phyloP scores from a whole-genome alignment of 1,140 invertebrate genomes.

The Zaprionus tsacasi region DNA sequence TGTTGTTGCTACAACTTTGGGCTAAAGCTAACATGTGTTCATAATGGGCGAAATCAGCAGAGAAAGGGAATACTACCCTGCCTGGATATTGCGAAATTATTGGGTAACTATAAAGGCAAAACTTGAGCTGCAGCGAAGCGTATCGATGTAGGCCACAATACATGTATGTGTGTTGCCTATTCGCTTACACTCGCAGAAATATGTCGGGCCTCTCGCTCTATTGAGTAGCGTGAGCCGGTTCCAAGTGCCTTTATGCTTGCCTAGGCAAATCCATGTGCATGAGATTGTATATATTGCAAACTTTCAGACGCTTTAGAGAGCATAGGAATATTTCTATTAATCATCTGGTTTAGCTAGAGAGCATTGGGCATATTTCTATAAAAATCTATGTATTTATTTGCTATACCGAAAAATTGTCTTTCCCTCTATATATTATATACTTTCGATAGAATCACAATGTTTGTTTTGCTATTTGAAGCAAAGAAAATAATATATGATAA shows the following conservation, averaged over 20 bases:
- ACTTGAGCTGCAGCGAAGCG: background rate
- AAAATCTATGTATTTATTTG: too few relatives aligned
- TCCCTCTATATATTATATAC: too few relatives aligned
- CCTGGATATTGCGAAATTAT: background rate
- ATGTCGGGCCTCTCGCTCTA: background rate
- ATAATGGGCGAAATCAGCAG: background rate
- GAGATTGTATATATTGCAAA: background rate
- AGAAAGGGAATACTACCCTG: background rate
- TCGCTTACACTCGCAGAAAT: slow-evolving; percentile 8
- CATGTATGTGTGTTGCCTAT: slow-evolving; percentile 9
- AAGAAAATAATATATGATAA: too few relatives aligned
- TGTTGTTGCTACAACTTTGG: slow-evolving; percentile 24
- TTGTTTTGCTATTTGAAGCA: background rate
- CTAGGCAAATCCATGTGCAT: background rate
- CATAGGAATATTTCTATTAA: background rate
- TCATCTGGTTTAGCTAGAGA: too few relatives aligned
- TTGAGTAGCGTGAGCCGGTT: background rate
- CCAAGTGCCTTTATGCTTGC: background rate
- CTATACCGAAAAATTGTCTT: background rate
- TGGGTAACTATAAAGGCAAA: slow-evolving; percentile 13
- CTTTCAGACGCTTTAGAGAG: background rate
- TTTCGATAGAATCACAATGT: too few relatives aligned
- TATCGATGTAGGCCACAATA: background rate
- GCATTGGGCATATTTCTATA: too few relatives aligned
- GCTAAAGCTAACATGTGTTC: background rate